Conservation (phyloP, 2,113 vertebrate species). For the Pangasianodon gigas region DNA sequence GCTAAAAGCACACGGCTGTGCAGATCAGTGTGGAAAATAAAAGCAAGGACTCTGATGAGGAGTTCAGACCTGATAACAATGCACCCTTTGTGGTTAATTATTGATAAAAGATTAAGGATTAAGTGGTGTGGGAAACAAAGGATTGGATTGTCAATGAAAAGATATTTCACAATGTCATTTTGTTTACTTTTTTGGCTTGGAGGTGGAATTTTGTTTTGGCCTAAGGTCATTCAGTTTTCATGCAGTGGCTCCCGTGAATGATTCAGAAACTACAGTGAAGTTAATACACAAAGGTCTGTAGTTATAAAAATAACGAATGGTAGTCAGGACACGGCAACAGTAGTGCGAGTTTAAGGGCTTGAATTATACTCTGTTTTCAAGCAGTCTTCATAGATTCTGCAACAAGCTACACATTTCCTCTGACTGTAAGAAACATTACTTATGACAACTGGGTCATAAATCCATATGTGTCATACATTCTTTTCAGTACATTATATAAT, state of each 20-base stretch:
- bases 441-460: background rate
- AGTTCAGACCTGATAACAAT: background rate
- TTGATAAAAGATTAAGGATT: background rate
- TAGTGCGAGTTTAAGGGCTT: background rate
- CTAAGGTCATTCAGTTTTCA: background rate
- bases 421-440: background rate
- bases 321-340: background rate
- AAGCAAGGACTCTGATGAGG: background rate
- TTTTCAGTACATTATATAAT: background rate
- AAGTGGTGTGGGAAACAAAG: background rate
- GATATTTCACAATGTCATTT: background rate
- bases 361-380: background rate
- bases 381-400: background rate
- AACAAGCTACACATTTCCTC: background rate
- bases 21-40: conserved; percentile 35
- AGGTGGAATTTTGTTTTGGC: background rate
- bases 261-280: background rate
- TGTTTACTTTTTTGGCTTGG: background rate
- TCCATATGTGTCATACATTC: too few species aligned
- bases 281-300: background rate
- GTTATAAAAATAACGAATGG: background rate
- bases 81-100: background rate
- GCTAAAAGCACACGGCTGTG: conserved; percentile 35
- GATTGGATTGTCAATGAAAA: too few species aligned
- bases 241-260: background rate